phyloP scores from a whole-genome alignment of 2,888 invertebrate species.

The Lasioglossum malachurum region DNA sequence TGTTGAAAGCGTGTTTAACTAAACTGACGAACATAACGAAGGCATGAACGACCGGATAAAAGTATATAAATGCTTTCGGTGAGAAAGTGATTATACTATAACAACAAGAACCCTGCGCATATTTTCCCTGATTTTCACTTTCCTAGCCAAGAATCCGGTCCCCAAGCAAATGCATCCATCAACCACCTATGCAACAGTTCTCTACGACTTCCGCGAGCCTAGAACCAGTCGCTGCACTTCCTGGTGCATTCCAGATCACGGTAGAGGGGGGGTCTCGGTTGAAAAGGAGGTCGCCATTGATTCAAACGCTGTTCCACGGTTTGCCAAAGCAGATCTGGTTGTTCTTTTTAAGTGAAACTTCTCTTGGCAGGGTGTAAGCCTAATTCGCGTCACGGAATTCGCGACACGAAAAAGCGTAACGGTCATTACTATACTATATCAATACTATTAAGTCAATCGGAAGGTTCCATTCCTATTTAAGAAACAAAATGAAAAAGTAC shows the following conservation, averaged over 20 bases:
- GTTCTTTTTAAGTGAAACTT: too few relatives aligned
- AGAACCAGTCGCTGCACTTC: not conserved
- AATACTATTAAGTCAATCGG: too few relatives aligned
- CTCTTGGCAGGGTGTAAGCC: too few relatives aligned
- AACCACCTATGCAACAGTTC: not conserved
- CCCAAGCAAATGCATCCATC: not conserved
- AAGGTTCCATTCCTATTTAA: too few relatives aligned
- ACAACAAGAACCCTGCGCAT: not conserved
- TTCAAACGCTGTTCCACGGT: not conserved
- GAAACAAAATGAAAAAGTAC: too few relatives aligned
- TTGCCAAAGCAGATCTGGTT: not conserved
- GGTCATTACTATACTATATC: too few relatives aligned
- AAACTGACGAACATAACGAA: not conserved
- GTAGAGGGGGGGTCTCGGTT: not conserved
- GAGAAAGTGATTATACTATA: not conserved
- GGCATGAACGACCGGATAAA: not conserved
- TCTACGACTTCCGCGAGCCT: conserved; percentile 6
- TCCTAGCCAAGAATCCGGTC: not conserved
- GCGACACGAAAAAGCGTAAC: too few relatives aligned
- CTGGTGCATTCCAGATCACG: not conserved
- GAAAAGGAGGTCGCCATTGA: not conserved
- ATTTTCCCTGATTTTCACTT: not conserved
- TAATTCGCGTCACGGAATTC: too few relatives aligned
- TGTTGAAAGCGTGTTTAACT: not conserved
- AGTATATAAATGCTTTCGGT: not conserved